Base-by-base conservation (phyloP, 2,797 vertebrate species). In the Coilia nasus region DNA sequence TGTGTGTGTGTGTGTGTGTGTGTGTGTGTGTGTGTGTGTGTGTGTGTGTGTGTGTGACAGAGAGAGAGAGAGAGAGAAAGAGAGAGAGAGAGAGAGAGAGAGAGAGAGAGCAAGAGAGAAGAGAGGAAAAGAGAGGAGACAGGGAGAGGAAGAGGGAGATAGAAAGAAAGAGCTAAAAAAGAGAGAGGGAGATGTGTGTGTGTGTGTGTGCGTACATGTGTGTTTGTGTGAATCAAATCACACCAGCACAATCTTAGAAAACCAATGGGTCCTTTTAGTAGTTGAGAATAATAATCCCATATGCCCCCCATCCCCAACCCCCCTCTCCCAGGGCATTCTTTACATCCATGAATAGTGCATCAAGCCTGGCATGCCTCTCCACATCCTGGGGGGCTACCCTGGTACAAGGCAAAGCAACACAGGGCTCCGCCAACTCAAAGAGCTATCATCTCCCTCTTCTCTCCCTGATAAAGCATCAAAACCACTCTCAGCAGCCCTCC, bases 321-420 rank as follows among this genome's bases (percentile, higher is more conserved):
- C 91, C 91, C 92, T 91, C 81, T 86, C 89, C 89, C 89, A 88
- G 83, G 87, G 86, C 64, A 88, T 89, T 91, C 90, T 93, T 94
- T 93, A 92, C 84, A 85, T 80, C 86, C 85, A 88, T 94, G 91
- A 95, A 94, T 94, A 94, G 92, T 94, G 92, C 88, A 94, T 93
- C 93, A 93, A 94, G 88, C 88, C 82, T 6, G 85, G 89, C 91
- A 92, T 83, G 83, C 80, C 83, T 88, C 80, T 86, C 75, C 57
- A 50, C 83, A 89, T 93, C 91, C 91, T 91, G 62, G 71, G 84
- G 84, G 86, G 54, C 81, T 83, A 31, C 59, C n/a, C n/a, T 5
- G 71, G 2, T 80, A 85, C 85, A 86, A 59, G 88, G 41, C 82
- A 86, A 88, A 75, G 87, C 75, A 11, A 78, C 71, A 78, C 7